These are phyloP conservation scores for Galaxea fascicularis DNA, from an alignment of 92 coral and sea anemone genomes.

Conservation along the genomic window DNA sequence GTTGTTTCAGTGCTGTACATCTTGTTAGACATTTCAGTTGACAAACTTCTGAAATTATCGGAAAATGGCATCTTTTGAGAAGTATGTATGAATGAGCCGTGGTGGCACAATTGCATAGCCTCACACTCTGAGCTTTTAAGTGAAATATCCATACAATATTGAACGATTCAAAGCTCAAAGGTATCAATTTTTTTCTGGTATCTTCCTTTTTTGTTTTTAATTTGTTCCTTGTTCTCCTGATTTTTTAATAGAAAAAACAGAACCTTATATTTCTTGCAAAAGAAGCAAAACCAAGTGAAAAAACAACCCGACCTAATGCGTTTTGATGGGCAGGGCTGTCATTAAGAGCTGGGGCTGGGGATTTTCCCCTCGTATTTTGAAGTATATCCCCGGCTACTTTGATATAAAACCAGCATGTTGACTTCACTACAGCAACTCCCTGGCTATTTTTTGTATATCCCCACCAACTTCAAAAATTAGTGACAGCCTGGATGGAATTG, in stretches of 20 bases:
- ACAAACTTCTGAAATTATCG: not conserved
- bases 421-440: too few species aligned
- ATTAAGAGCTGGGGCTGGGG: too few species aligned
- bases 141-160: not conserved
- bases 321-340: too few species aligned
- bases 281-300: conserved; percentile 1
- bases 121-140: not conserved
- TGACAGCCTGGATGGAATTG: too few species aligned
- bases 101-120: not conserved
- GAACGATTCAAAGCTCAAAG: not conserved
- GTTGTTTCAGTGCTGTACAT: too few species aligned
- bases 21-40: conserved; percentile 4
- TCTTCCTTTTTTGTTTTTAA: not conserved
- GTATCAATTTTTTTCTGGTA: too few species aligned
- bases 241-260: not conserved
- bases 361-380: too few species aligned
- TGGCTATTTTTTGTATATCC: too few species aligned
- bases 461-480: too few species aligned
- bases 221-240: too few species aligned
- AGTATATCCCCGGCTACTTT: too few species aligned
- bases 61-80: not conserved
- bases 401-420: too few species aligned
- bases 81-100: conserved; percentile 9
- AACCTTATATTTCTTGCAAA: conserved; percentile 2
- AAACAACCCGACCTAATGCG: not conserved